phyloP scores from a whole-genome alignment of 1,140 invertebrate genomes.

The Coenobita brevimanus region DNA sequence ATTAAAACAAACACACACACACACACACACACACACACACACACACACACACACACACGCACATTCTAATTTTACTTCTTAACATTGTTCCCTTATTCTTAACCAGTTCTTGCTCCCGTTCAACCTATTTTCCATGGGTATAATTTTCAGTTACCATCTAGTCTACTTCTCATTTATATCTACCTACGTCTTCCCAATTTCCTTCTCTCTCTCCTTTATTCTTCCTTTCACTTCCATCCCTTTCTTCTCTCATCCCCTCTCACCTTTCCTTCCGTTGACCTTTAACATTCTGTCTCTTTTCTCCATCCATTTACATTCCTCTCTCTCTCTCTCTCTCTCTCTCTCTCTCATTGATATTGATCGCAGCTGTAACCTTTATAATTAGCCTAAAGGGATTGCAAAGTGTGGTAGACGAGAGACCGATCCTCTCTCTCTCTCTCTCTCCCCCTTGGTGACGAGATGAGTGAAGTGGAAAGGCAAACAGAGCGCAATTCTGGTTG shows the following conservation, averaged over 20 bases:
- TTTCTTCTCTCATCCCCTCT: background rate
- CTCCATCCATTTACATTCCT: too few relatives aligned
- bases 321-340: too few relatives aligned
- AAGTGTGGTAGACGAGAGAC: too few relatives aligned
- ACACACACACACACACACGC: too few relatives aligned
- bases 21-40: conserved; percentile 11
- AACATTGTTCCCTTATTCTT: too few relatives aligned
- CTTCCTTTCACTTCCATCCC: background rate
- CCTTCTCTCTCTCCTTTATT: background rate
- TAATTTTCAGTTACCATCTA: background rate
- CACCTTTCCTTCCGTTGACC: too few relatives aligned
- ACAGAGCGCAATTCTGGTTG: too few relatives aligned
- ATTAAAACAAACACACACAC: background rate
- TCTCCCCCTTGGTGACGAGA: background rate
- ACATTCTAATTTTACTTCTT: background rate
- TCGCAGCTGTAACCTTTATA: too few relatives aligned
- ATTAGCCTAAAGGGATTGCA: too few relatives aligned
- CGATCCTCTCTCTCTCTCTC: conserved; percentile 22
- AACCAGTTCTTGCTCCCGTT: background rate
- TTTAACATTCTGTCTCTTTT: too few relatives aligned
- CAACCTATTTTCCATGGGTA: background rate
- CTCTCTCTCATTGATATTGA: too few relatives aligned
- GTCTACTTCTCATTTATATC: background rate
- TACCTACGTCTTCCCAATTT: background rate
- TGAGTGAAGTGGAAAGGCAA: too few relatives aligned